phyloP scores from a whole-genome alignment of 2,113 vertebrate species.

The Phaethon lepturus region DNA sequence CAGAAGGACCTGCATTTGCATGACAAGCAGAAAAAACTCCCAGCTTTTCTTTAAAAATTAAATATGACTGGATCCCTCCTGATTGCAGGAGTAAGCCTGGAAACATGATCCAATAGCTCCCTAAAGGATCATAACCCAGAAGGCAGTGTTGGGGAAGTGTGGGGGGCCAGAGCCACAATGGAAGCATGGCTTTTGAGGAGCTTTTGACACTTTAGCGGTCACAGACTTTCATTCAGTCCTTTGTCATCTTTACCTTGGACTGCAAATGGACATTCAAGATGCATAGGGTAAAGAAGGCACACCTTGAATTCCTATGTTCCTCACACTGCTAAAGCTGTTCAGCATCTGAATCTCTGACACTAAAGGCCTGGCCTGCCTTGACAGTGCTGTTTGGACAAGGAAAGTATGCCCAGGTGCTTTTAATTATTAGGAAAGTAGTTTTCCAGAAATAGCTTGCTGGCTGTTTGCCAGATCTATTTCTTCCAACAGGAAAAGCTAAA shows the following conservation, averaged over 20 bases:
- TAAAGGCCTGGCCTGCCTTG: neutral
- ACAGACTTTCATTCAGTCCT: neutral
- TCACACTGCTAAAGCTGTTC: neutral
- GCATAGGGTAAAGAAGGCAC: neutral
- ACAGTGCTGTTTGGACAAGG: neutral
- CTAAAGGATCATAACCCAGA: neutral
- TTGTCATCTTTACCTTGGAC: neutral
- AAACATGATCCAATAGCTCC: neutral
- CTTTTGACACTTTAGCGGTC: neutral
- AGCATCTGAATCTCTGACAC: neutral
- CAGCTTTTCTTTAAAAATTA: neutral
- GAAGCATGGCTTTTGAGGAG: neutral
- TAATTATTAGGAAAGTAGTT: neutral
- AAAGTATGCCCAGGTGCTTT: slow-evolving; percentile 9
- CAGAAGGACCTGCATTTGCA: neutral
- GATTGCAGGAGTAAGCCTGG: neutral
- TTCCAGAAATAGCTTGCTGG: slow-evolving; percentile 12
- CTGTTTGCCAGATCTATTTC: neutral
- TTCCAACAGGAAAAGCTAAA: slow-evolving; percentile 36
- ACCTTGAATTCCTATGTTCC: neutral
- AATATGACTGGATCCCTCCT: neutral
- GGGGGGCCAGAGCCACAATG: neutral
- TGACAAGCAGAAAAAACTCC: neutral
- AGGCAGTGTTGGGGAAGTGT: neutral
- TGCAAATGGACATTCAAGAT: neutral